Evolutionary conservation across 92 coral and sea anemone species (phyloP), one percentile per base, ranked within the genome.

Genomic region (Desmophyllum pertusum): DNA sequence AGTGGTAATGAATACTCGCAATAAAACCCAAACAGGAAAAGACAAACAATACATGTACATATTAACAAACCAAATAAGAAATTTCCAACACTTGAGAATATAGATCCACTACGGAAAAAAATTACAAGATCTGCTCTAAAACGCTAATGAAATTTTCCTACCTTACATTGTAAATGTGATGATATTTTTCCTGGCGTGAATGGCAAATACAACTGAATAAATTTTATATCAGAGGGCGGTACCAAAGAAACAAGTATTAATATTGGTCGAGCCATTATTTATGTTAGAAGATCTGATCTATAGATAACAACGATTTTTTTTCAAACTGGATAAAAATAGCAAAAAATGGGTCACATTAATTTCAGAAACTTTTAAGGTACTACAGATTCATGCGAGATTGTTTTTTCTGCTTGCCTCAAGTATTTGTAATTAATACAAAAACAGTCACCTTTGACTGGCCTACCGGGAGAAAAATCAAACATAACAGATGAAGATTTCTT

Each of bases 401-500:
- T 36, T 36, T 62, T 9, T 31, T 29, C 27, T 33, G 0, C 19
- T 23, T 37, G n/a, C n/a, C n/a, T 17, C 29, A 67, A 19, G 42
- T 36, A 35, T 37, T 67, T 50, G 55, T 21, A 50, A 50, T 50
- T 3, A 50, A 67, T 33, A 35, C 42, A 67, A 18, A 10, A 43
- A 38, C 73, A 67, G 42, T 67, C 73, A 35, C 43, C 25, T 36
- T 67, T 35, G 41, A 67, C 73, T 37, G 42, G 73, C 73, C 2
- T 67, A 38, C 43, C 73, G 42, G 73, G 73, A 21, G 73, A 4
- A 67, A 36, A 36, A 6, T 67, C 25, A 67, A 67, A 67, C 73
- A 67, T 10, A 67, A 33, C 42, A 35, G 73, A 59, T 59, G 73
- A 33, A 35, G 39, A 17, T 36, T 52, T 57, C 59, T 61, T 61